Evolutionary conservation across 2,113 vertebrate species (phyloP), one percentile per base, ranked within the genome.

Genomic region (Rostratula benghalensis): DNA sequence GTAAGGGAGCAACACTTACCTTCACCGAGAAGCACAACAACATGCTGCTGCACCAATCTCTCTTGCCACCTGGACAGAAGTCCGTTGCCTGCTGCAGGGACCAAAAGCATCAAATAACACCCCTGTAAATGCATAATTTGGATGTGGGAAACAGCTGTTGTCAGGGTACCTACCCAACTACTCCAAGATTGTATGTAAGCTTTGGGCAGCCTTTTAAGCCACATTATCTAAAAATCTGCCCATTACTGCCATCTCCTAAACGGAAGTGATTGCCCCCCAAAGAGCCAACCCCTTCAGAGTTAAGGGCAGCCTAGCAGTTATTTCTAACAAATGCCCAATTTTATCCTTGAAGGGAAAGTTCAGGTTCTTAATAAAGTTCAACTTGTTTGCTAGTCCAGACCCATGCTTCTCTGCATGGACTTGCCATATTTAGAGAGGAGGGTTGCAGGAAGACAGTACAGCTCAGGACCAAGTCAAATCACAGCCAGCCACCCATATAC

Each of bases 1-100:
- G 18, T 43, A 56, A 84, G 43, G 51, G 82, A 50, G 21, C 3
- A 1, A 65, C 41, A n/a, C 95, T 90, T 90, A 95, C 95, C 95
- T 93, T 48, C 1, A 0, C 39, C 24, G 48, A 82, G 59, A 13
- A 7, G 68, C 30, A 78, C 18, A 24, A 12, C 11, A 23, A 25
- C 25, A 30, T 73, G 75, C 67, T 73, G 78, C 70, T 28, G 63
- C 73, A 30, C 46, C 15, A 25, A 30, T 43, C 13, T 23, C 51
- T 89, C 51, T 56, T 7, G 0, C 46, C 61, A 23, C 14, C 57
- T 22, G 17, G 13, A 5, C 10, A 21, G 33, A 57, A 22, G 31
- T 30, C 67, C 31, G 4, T 25, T 11, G 53, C 39, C 54, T 83
- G 41, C 50, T 68, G 59, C n/a, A 11, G 45, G 54, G 7, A 92